Conservation (phyloP, 37 sponge, comb jelly and placozoan genomes). For the Oscarella lobularis region DNA sequence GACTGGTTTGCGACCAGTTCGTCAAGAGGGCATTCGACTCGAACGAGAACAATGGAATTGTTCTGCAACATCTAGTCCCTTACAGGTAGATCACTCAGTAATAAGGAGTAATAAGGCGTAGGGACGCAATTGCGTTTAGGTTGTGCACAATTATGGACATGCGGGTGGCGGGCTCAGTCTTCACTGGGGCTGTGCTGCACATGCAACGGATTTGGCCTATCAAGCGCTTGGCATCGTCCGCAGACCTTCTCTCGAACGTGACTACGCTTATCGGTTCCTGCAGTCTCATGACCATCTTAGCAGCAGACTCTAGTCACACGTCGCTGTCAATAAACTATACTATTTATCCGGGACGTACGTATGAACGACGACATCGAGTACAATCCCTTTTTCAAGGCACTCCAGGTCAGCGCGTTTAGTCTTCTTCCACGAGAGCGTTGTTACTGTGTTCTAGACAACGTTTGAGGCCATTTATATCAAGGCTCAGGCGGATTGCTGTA, state of each 20-base stretch:
- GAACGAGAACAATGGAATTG: too few relatives aligned
- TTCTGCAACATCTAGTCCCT: too few relatives aligned
- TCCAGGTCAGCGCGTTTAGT: neutral
- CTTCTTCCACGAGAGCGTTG: neutral
- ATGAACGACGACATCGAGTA: neutral
- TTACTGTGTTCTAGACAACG: neutral
- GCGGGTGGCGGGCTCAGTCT: conserved; percentile 40
- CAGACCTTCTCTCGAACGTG: too few relatives aligned
- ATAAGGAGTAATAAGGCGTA: neutral
- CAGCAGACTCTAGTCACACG: too few relatives aligned
- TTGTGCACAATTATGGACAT: conserved; percentile 79
- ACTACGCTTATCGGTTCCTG: too few relatives aligned
- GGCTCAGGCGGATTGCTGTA: neutral
- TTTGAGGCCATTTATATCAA: neutral
- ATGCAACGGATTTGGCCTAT: conserved; percentile 9
- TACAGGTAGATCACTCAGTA: too few relatives aligned
- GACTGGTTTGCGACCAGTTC: conserved; percentile 45
- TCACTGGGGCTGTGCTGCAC: conserved; percentile 66
- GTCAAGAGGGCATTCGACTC: conserved; percentile 32
- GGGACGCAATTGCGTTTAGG: neutral
- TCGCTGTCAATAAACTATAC: too few relatives aligned
- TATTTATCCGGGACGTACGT: too few relatives aligned
- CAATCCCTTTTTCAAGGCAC: neutral
- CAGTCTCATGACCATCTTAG: too few relatives aligned
- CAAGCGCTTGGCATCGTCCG: neutral